A percentile compares a stretch with the other conserved stretches of the same genome.
These are phyloP conservation scores for Sipunculus nudus DNA, from an alignment of 2,888 invertebrate species.

Conservation along the genomic window DNA sequence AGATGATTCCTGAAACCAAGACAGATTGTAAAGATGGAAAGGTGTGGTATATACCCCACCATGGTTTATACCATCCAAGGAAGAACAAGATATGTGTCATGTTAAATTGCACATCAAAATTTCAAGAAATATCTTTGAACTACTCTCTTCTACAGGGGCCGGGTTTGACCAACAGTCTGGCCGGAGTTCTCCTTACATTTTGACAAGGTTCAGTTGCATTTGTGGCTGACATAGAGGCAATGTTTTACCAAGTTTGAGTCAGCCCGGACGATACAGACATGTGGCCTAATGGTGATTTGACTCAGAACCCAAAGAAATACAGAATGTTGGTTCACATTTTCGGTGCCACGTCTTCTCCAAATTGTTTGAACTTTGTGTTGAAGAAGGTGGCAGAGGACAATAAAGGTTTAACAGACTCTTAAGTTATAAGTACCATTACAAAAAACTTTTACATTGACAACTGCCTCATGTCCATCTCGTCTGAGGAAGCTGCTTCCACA, in stretches of 20 bases:
- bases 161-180: slow-evolving; percentile 29
- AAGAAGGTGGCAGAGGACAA: neutral
- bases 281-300: slow-evolving; percentile 2
- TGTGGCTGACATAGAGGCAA: slow-evolving; percentile 31
- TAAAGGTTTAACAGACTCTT: neutral
- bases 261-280: slow-evolving; percentile 21
- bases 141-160: slow-evolving; percentile 26
- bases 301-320: neutral
- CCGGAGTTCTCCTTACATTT: slow-evolving; percentile 28
- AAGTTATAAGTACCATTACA: neutral
- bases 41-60: slow-evolving; percentile 35
- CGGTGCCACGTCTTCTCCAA: slow-evolving; percentile 6
- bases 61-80: slow-evolving; percentile 12
- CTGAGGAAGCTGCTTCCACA: neutral
- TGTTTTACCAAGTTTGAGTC: slow-evolving; percentile 27
- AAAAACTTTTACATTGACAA: neutral
- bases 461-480: neutral
- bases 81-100: slow-evolving; percentile 16
- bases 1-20: neutral
- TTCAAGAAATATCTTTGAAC: slow-evolving; percentile 22
- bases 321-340: slow-evolving; percentile 11
- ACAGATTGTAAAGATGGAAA: neutral
- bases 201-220: slow-evolving; percentile 19
- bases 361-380: slow-evolving; percentile 11
- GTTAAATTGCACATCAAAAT: slow-evolving; percentile 17